Evolutionary conservation across 1,140 invertebrate genomes (phyloP).

Genomic region (Holcopasites calliopsidis): DNA sequence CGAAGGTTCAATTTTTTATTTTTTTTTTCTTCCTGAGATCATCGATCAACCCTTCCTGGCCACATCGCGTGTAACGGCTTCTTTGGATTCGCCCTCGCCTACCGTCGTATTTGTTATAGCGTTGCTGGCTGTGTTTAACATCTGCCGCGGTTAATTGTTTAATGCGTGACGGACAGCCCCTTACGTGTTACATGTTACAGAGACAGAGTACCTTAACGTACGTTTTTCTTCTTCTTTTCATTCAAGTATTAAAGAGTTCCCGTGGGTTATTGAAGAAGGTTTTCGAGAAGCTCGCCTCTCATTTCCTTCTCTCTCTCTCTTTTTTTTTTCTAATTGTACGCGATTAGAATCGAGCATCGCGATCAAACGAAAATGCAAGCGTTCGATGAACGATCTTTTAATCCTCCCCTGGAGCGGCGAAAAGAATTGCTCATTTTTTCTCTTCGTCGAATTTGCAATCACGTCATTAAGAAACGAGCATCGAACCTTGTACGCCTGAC

Average conservation of each 20-base stretch:
- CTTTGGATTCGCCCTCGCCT: conserved; percentile 32
- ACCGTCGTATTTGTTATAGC: conserved; percentile 48
- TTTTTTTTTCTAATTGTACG: not conserved
- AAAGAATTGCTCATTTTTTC: not conserved
- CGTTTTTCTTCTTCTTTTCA: conserved; percentile 13
- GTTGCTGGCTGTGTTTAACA: conserved; percentile 28
- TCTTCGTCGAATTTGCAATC: conserved; percentile 35
- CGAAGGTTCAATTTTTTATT: not conserved
- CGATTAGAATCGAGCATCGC: conserved; percentile 1
- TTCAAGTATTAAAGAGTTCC: conserved; percentile 34
- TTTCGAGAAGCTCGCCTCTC: conserved; percentile 26
- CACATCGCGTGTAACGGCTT: conserved; percentile 11
- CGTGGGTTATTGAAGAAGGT: conserved; percentile 24
- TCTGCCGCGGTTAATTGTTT: conserved; percentile 39
- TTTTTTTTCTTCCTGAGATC: not conserved
- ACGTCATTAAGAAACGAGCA: not conserved
- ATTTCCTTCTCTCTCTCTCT: not conserved
- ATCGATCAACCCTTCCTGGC: not conserved
- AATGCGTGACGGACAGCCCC: conserved; percentile 44
- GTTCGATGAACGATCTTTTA: not conserved
- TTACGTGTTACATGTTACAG: conserved; percentile 55
- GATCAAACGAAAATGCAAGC: not conserved
- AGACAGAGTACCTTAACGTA: conserved; percentile 49
- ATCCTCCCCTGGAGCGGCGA: not conserved
- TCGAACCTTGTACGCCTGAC: not conserved